Conservation (phyloP, 2,888 invertebrate species). For the Parelbella ahira region DNA sequence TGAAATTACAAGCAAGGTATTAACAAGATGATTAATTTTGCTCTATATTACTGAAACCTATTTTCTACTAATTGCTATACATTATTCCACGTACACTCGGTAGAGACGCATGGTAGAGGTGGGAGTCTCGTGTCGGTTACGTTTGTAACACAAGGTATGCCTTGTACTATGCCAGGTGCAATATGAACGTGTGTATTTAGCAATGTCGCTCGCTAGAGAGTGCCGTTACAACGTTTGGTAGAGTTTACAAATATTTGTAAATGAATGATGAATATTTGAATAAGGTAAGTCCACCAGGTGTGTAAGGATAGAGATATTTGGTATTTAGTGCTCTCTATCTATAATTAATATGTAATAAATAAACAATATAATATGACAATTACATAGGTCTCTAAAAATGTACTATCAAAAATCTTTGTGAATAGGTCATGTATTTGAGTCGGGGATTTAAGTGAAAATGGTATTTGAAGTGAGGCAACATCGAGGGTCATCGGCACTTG, state of each 20-base stretch:
- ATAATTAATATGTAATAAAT: too few species aligned
- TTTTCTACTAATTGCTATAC: slow-evolving; percentile 16
- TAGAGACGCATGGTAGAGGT: slow-evolving; percentile 6
- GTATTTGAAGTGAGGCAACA: too few species aligned
- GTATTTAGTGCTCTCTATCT: too few species aligned
- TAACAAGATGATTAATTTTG: not conserved
- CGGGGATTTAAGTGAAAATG: too few species aligned
- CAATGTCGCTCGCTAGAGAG: not conserved
- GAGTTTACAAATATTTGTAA: slow-evolving; percentile 4
- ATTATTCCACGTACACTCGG: slow-evolving; percentile 3
- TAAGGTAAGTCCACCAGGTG: too few species aligned
- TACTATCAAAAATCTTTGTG: too few species aligned
- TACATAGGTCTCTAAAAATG: too few species aligned
- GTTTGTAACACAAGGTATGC: slow-evolving; percentile 9
- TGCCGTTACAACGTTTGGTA: slow-evolving; percentile 8
- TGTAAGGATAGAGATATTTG: too few species aligned
- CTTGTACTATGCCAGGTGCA: not conserved
- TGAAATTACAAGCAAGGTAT: too few species aligned
- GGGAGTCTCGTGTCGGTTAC: slow-evolving; percentile 6
- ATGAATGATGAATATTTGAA: not conserved
- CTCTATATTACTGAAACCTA: not conserved
- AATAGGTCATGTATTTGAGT: too few species aligned
- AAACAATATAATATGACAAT: too few species aligned
- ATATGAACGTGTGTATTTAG: not conserved
- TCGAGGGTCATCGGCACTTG: too few species aligned